Evolutionary conservation across 2,888 invertebrate genomes (phyloP).

Genomic region (Malthinus seriepunctatus): DNA sequence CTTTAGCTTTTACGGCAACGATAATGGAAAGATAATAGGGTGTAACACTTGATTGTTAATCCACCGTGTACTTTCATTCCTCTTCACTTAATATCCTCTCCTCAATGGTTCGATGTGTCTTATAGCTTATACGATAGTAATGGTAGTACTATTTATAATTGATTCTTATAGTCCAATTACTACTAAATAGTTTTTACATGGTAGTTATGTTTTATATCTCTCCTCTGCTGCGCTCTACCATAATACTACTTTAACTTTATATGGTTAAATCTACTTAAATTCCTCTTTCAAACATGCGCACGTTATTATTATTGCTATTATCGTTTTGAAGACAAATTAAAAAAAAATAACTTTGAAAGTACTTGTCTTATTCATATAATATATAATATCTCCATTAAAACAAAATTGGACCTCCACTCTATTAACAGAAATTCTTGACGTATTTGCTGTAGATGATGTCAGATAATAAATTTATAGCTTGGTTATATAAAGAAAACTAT

Average conservation of each 20-base stretch:
- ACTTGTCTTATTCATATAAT: background rate
- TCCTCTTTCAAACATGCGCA: too few relatives aligned
- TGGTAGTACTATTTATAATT: background rate
- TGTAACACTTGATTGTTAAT: slow-evolving; percentile 7
- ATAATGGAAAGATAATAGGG: slow-evolving; percentile 31
- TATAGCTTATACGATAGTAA: background rate
- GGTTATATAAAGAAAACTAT: slow-evolving; percentile 30
- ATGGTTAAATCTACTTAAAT: too few relatives aligned
- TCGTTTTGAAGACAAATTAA: too few relatives aligned
- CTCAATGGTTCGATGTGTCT: background rate
- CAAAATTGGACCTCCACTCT: background rate
- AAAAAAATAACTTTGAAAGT: too few relatives aligned
- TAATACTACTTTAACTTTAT: too few relatives aligned
- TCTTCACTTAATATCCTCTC: background rate
- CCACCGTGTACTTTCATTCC: slow-evolving; percentile 1
- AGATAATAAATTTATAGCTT: slow-evolving; percentile 30
- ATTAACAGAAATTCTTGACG: slow-evolving; percentile 19
- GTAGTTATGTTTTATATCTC: background rate
- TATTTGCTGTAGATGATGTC: slow-evolving; percentile 28
- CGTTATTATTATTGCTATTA: too few relatives aligned
- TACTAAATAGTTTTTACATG: slow-evolving; percentile 1
- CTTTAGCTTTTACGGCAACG: slow-evolving; percentile 31
- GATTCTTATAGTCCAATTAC: background rate
- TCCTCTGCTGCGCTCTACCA: too few relatives aligned
- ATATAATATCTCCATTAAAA: background rate